Evolutionary conservation across 2,113 vertebrate species (phyloP), one percentile per base, ranked within the genome.

Genomic region (Budorcas taxicolor): DNA sequence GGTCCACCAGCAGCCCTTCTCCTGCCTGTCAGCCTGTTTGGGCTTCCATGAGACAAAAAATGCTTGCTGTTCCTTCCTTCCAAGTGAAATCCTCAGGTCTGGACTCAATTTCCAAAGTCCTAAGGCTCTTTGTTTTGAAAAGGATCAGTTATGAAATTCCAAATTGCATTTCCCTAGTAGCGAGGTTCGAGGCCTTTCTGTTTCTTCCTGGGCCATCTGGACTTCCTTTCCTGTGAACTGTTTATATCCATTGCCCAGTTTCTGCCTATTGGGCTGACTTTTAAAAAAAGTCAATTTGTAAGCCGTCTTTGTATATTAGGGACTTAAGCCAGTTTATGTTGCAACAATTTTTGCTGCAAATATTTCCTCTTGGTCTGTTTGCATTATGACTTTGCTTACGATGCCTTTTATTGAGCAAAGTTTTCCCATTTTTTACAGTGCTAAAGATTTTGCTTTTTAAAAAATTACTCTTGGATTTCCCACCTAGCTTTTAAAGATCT

Each of bases 301-400:
- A 89, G 95, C 71, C n/a, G 57, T 83, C 87, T 95, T 96, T 94
- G 57, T 58, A 27, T 87, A 62, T 87, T 50, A 81, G 64, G 17
- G n/a, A 74, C 17, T 47, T 53, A 5, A 64, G 93, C 57, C 85
- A 90, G 58, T 62, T 45, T 47, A n/a, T 85, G 95, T 85, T 14
- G 80, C 62, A 89, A 94, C 15, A 33, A 82, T 89, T 91, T 50
- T 40, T 16, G 15, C 47, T 67, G 55, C 36, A 89, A 95, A 93
- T 58, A 80, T 50, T 89, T 84, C 58, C 92, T 92, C 60, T 58
- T 8, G 29, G 55, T 60, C 84, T 88, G 52, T 90, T 76, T 91
- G 84, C 27, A 36, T 21, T 40, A 80, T 53, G n/a, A 36, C 86
- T 97, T 45, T 84, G 71, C 76, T 87, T 87, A 62, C 15, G 31